Evolutionary conservation across 2,888 invertebrate genomes (phyloP).

Genomic region (Platynereis dumerilii): DNA sequence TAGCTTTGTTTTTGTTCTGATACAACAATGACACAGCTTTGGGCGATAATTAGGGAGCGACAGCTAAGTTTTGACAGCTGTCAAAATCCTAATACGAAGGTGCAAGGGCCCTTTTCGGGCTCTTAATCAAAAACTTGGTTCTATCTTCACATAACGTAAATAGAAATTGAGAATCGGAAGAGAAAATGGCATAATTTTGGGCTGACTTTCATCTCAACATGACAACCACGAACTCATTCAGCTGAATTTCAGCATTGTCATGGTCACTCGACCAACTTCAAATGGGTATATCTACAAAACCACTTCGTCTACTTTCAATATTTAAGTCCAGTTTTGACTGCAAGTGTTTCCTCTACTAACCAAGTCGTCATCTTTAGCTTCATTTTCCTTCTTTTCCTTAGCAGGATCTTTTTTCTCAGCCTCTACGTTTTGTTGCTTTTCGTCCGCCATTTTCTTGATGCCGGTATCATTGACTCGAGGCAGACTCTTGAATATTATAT

Average conservation of each 20-base stretch:
- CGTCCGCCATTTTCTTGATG: conserved; percentile 57
- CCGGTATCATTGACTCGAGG: conserved; percentile 9
- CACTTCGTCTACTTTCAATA: not conserved
- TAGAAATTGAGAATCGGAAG: too few relatives aligned
- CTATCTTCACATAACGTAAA: too few relatives aligned
- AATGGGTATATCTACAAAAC: not conserved
- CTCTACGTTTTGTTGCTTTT: conserved; percentile 60
- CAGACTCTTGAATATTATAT: too few relatives aligned
- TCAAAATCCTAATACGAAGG: not conserved
- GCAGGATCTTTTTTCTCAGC: conserved; percentile 64
- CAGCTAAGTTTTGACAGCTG: too few relatives aligned
- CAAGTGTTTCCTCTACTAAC: conserved; percentile 31
- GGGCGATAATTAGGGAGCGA: too few relatives aligned
- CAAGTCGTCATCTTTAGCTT: conserved; percentile 65
- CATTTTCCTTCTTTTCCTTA: conserved; percentile 65
- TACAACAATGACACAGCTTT: too few relatives aligned
- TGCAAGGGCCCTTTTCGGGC: not conserved
- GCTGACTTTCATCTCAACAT: too few relatives aligned
- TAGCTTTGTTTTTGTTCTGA: too few relatives aligned
- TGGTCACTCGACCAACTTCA: not conserved
- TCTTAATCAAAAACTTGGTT: not conserved
- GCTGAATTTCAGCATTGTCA: not conserved
- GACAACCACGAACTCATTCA: too few relatives aligned
- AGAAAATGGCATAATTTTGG: too few relatives aligned
- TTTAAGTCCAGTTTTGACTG: not conserved